Evolutionary conservation across 2,113 vertebrate species (phyloP).

Genomic region (Vireo altiloquus): DNA sequence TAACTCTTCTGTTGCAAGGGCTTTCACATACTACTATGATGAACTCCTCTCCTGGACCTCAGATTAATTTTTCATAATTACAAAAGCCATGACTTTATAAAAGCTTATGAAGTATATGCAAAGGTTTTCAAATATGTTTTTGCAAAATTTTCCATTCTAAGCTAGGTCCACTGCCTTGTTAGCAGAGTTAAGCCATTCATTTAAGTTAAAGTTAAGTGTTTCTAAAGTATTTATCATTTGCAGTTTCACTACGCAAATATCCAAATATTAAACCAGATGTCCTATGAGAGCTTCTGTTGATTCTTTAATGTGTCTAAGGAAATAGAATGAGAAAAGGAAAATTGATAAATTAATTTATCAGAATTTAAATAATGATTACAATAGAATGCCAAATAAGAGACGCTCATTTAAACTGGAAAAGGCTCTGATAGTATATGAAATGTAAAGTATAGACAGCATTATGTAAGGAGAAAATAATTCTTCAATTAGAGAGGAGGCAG

Average conservation of each 20-base stretch:
- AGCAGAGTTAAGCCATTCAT: background rate
- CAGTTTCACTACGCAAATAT: background rate
- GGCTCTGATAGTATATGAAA: background rate
- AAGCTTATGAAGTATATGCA: background rate
- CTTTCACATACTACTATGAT: background rate
- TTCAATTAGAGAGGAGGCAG: background rate
- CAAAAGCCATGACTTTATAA: background rate
- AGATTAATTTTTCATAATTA: background rate
- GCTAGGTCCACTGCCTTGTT: background rate
- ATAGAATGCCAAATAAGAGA: background rate
- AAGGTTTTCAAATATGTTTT: background rate
- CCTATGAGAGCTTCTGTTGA: background rate
- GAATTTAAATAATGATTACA: background rate
- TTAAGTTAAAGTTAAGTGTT: background rate
- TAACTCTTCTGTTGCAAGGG: background rate
- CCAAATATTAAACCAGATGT: background rate
- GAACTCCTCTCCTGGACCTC: background rate
- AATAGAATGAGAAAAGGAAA: background rate
- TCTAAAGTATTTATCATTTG: background rate
- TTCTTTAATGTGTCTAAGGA: background rate
- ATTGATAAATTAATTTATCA: background rate
- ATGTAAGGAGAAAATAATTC: background rate
- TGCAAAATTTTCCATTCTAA: background rate
- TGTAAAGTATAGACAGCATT: background rate
- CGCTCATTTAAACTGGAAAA: background rate